Evolutionary conservation across 2,888 invertebrate species (phyloP), one percentile per base, ranked within the genome.

Genomic region (Drosophila acutilabella): DNA sequence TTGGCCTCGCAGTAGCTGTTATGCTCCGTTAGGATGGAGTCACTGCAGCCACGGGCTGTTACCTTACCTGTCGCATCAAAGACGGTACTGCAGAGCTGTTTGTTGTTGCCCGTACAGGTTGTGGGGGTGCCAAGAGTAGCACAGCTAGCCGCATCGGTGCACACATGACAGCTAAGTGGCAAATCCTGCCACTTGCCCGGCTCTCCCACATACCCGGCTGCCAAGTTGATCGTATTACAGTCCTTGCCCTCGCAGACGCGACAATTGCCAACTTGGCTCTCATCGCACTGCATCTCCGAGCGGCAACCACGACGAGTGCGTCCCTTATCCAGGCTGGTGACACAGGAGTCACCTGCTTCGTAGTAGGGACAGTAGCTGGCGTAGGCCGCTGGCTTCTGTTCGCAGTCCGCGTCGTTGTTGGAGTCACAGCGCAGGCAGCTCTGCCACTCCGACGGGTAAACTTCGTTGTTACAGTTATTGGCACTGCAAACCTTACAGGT

Each of bases 151-250:
- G 53, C 58, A 4, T 78, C 88, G 0, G 67, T 38, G 59, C 92
- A 92, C 0, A 51, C 68, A 2, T 79, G 74, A 4, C 92, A 92
- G 36, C 70, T 86, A 1, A 92, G 74, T 0, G 92, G 92, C 48
- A 92, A 59, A 26, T 79, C 89, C 61, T 91, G 91, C 91, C 91
- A 92, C 66, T 78, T 82, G 16, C 92, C 92, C 0, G 91, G 89
- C 6, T 83, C 82, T 0, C 92, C 92, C 1, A 91, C 77, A 47
- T 74, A 79, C 4, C 7, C 52, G 10, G 68, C 65, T 14, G 80
- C 44, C 20, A 91, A 47, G 45, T 92, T 79, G 1, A 81, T 56
- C 1, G 58, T 40, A 36, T 91, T 91, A 62, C 91, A 91, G 20
- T 91, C 81, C 11, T 80, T 64, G 1, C 45, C 61, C n/a, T 74